These are phyloP conservation scores for Bucorvus abyssinicus DNA, from an alignment of 2,797 vertebrate genomes.

Conservation along the genomic window DNA sequence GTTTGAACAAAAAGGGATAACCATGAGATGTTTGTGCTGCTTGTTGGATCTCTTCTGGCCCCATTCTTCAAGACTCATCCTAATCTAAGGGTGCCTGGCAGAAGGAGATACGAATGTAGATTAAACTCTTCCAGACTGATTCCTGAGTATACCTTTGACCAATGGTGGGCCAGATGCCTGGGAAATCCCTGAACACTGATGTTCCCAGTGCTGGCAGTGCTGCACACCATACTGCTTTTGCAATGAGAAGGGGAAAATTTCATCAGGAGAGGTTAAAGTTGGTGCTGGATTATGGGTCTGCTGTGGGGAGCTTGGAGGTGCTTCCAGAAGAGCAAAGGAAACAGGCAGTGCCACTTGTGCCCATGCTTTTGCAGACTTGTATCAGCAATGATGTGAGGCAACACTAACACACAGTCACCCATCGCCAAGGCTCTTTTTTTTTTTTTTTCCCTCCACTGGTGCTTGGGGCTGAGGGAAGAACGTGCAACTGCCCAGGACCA, in stretches of 20 bases:
- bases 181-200: background rate
- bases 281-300: background rate
- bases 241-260: background rate
- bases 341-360: background rate
- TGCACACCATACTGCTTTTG: background rate
- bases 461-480: background rate
- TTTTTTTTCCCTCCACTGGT: background rate
- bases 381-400: background rate
- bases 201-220: background rate
- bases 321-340: background rate
- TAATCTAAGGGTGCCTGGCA: background rate
- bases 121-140: background rate
- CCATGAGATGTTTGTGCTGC: background rate
- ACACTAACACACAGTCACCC: background rate
- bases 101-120: background rate
- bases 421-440: background rate
- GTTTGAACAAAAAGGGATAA: background rate
- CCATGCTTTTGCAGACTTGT: background rate
- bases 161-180: background rate
- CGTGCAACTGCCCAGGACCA: rapidly evolving
- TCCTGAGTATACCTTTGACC: background rate
- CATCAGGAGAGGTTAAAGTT: background rate
- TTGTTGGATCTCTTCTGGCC: background rate
- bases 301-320: background rate
- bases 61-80: background rate